These are phyloP conservation scores for Stegodyphus mimosarum DNA, from an alignment of 1,140 invertebrate genomes.

Conservation along the genomic window DNA sequence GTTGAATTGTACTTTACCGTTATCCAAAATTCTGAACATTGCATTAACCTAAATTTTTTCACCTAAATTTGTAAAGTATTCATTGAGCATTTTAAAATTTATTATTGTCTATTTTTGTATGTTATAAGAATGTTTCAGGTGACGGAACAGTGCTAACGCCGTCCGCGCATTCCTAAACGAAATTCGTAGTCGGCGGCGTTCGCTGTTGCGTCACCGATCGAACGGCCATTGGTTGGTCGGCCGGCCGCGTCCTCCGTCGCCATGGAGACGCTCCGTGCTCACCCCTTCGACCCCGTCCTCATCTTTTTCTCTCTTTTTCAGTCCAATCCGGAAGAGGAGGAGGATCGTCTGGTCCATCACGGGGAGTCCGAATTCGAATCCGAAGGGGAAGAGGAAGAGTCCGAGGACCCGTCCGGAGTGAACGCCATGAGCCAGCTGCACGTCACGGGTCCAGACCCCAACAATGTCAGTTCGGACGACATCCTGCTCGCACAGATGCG, in stretches of 20 bases:
- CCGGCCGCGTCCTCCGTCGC: slow-evolving; percentile 29
- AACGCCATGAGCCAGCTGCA: slow-evolving; percentile 12
- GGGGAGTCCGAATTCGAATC: slow-evolving; percentile 25
- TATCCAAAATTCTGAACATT: no score
- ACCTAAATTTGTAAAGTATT: no score
- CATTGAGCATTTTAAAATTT: no score
- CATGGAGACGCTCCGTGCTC: slow-evolving; percentile 11
- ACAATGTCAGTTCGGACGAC: neutral
- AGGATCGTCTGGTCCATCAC: slow-evolving; percentile 27
- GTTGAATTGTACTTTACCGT: no score
- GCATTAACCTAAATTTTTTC: no score
- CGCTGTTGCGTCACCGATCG: slow-evolving; percentile 45
- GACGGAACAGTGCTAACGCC: no score
- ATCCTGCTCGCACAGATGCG: neutral
- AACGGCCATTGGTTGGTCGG: slow-evolving; percentile 24
- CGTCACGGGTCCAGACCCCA: neutral
- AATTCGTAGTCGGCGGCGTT: slow-evolving; percentile 28
- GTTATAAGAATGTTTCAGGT: no score
- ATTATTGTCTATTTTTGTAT: no score
- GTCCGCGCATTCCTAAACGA: no score
- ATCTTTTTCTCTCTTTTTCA: slow-evolving; percentile 63
- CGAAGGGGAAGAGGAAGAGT: slow-evolving; percentile 26
- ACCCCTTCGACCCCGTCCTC: slow-evolving; percentile 3
- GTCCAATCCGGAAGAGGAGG: slow-evolving; percentile 62
- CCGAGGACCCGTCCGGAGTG: slow-evolving; percentile 33